Conservation (phyloP, 2,888 invertebrate genomes). For the Theretra japonica region DNA sequence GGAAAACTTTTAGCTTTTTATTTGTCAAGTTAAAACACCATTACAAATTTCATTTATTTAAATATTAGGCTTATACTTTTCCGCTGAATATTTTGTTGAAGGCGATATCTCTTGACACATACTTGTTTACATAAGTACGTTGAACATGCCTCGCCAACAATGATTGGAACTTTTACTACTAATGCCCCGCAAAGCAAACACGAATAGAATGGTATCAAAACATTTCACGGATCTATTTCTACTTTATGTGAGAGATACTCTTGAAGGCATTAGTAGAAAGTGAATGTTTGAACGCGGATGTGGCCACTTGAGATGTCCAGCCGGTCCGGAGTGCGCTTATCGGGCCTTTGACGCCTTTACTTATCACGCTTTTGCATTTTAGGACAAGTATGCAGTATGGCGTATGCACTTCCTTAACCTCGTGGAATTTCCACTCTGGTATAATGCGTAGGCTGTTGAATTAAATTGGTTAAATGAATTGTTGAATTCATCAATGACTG, state of each 20-base stretch:
- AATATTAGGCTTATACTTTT: background rate
- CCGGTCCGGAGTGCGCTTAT: constrained; percentile 45
- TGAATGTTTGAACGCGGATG: constrained; percentile 54
- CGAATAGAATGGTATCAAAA: constrained; percentile 25
- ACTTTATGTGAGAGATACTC: constrained; percentile 12
- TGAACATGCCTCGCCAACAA: background rate
- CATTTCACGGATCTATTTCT: constrained; percentile 9
- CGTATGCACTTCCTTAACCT: constrained; percentile 4
- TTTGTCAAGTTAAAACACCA: background rate
- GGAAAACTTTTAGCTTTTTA: background rate
- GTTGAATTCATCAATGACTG: background rate
- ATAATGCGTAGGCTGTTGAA: background rate
- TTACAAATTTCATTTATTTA: background rate
- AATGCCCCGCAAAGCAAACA: constrained; percentile 15
- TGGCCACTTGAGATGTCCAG: constrained; percentile 53
- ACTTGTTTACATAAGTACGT: background rate
- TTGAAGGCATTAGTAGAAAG: constrained; percentile 54
- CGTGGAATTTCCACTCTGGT: background rate
- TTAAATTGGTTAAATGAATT: background rate
- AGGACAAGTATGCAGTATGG: constrained; percentile 7
- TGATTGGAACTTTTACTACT: constrained; percentile 7
- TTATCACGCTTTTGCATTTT: background rate
- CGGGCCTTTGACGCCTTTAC: constrained; percentile 25
- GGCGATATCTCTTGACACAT: background rate
- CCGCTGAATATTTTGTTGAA: background rate